These are phyloP conservation scores for Eupeodes corollae DNA, from an alignment of 1,140 invertebrate genomes.

Conservation along the genomic window DNA sequence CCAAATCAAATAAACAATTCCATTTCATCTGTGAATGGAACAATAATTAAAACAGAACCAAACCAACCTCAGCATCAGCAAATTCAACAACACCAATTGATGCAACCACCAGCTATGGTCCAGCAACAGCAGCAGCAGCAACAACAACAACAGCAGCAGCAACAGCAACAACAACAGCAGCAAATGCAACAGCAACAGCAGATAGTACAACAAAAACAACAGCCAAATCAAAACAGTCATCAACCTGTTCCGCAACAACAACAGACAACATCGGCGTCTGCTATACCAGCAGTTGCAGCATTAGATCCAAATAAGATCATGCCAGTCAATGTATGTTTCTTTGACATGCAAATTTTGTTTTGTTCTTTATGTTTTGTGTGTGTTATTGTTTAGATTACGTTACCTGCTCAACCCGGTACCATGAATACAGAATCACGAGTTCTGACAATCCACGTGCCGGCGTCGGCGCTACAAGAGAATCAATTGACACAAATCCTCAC, in stretches of 20 bases:
- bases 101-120: conserved; percentile 11
- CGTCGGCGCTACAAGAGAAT: conserved; percentile 63
- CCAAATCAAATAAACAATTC: not conserved
- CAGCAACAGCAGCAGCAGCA: conserved; percentile 1
- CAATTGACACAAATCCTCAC: conserved; percentile 52
- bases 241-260: conserved; percentile 9
- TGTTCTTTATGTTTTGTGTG: not conserved
- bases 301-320: conserved; percentile 37
- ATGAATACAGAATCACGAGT: conserved; percentile 54
- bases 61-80: no score
- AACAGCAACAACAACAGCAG: conserved; percentile 1
- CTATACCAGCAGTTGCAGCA: conserved; percentile 34
- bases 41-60: not conserved
- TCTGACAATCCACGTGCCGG: conserved; percentile 74
- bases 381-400: conserved; percentile 26
- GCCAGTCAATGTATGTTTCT: conserved; percentile 30
- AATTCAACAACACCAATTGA: conserved; percentile 15
- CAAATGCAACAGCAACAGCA: conserved; percentile 1
- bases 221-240: conserved; percentile 12
- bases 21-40: conserved; percentile 6
- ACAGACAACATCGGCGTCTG: conserved; percentile 11
- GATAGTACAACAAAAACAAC: conserved; percentile 1
- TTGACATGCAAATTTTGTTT: not conserved
- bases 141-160: not conserved
- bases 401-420: conserved; percentile 58